phyloP scores from a whole-genome alignment of 2,888 invertebrate species.

The Cosmorhoe ocellata region DNA sequence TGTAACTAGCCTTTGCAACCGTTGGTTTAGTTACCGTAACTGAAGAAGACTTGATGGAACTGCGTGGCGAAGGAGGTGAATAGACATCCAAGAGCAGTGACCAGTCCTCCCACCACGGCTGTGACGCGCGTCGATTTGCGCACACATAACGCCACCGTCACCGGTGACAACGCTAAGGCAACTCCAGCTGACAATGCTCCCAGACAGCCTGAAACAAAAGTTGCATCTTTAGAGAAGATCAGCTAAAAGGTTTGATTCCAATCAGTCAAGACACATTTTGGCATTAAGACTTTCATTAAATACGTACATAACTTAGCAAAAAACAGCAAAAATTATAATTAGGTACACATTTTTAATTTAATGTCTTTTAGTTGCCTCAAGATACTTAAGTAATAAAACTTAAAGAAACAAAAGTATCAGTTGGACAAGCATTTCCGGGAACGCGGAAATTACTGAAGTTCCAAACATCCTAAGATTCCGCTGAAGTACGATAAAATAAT shows the following conservation, averaged over 20 bases:
- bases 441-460: conserved; percentile 23
- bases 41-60: conserved; percentile 94
- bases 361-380: too few species aligned
- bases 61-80: conserved; percentile 95
- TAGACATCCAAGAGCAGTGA: conserved; percentile 92
- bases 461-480: conserved; percentile 16
- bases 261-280: too few species aligned
- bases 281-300: too few species aligned
- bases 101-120: conserved; percentile 93
- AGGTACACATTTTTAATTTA: too few species aligned
- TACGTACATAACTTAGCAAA: too few species aligned
- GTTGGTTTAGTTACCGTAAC: conserved; percentile 80
- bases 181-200: conserved; percentile 91
- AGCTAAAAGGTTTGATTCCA: too few species aligned
- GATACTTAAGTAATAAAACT: neutral
- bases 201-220: conserved; percentile 86
- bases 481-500: conserved; percentile 17
- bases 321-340: too few species aligned
- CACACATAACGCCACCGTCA: conserved; percentile 92
- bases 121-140: conserved; percentile 93
- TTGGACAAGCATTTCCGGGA: conserved; percentile 11
- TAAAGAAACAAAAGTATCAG: conserved; percentile 10
- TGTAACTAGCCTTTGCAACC: too few species aligned
- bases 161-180: conserved; percentile 90
- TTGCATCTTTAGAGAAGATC: neutral